Evolutionary conservation across 2,113 vertebrate genomes (phyloP), one percentile per base, ranked within the genome.

Genomic region (Callaeas wilsoni): DNA sequence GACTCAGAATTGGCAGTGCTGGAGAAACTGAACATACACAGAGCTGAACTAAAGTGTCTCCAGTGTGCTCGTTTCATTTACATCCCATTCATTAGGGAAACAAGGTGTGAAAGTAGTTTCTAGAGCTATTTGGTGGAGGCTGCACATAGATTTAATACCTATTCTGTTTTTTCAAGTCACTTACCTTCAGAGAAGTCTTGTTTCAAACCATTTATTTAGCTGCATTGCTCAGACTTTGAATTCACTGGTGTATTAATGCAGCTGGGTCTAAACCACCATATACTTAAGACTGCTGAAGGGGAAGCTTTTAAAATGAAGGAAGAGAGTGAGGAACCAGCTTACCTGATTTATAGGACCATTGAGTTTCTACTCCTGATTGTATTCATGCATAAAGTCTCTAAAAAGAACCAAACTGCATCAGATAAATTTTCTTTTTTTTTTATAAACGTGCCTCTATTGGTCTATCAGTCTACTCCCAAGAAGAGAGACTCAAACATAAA

Each of bases 51-150:
- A 1, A 70, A 56, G 73, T 1, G 63, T 75, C 84, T 21, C 88
- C 83, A 44, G 93, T 44, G 92, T 8, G 57, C 65, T 87, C 81
- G 1, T 42, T 84, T 67, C 94, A 84, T 94, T 90, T 70, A 70
- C 63, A 74, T 88, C 63, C 76, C 95, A 63, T 84, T 74, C 82
- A 71, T 91, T 94, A 86, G 46, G 44, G 46, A 92, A 95, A 94
- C 53, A 9, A 96, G 74, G 91, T 78, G 93, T 81, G 74, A 84
- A 95, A 90, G 65, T 7, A 64, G 49, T 80, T 97, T 80, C 96
- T 59, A 49, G 82, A 97, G 93, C 88, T 93, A 35, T 93, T 82
- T 44, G 83, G 88, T 10, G 33, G 71, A 56, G 89, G 41, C 82
- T 94, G 82, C 57, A 64, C 84, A 53, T 16, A 2, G 7, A 90